Evolutionary conservation across 1,140 invertebrate genomes (phyloP).

Genomic region (Drosophila repleta): DNA sequence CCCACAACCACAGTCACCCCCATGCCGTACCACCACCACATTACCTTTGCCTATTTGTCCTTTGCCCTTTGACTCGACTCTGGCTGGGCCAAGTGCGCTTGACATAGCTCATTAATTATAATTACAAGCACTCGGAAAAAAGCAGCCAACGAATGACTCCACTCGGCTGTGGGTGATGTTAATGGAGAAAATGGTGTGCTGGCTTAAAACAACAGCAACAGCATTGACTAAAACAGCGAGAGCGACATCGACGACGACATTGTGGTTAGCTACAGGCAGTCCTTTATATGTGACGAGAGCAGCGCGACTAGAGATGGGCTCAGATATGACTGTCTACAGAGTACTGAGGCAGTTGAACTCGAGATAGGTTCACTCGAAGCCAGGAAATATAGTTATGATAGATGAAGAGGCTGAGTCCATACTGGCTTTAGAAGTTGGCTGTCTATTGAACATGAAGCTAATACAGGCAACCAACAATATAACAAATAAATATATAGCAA

Average conservation of each 20-base stretch:
- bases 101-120: conserved; percentile 74
- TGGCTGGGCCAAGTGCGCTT: conserved; percentile 36
- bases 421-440: too few species aligned
- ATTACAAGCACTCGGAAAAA: conserved; percentile 61
- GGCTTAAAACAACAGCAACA: not conserved
- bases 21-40: not conserved
- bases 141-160: conserved; percentile 32
- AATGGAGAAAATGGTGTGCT: conserved; percentile 11
- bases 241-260: not conserved
- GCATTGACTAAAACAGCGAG: not conserved
- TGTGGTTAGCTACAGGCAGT: conserved; percentile 29
- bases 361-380: too few species aligned
- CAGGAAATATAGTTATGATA: too few species aligned
- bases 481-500: too few species aligned
- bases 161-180: conserved; percentile 11
- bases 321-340: not conserved
- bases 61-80: conserved; percentile 35
- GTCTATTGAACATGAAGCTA: too few species aligned
- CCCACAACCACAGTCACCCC: not conserved
- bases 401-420: too few species aligned
- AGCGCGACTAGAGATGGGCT: not conserved
- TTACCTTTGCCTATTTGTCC: conserved; percentile 18
- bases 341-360: too few species aligned
- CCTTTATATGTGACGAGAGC: conserved; percentile 4
- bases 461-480: too few species aligned